Evolutionary conservation across 1,140 invertebrate species (phyloP).

Genomic region (Saccostrea echinata): DNA sequence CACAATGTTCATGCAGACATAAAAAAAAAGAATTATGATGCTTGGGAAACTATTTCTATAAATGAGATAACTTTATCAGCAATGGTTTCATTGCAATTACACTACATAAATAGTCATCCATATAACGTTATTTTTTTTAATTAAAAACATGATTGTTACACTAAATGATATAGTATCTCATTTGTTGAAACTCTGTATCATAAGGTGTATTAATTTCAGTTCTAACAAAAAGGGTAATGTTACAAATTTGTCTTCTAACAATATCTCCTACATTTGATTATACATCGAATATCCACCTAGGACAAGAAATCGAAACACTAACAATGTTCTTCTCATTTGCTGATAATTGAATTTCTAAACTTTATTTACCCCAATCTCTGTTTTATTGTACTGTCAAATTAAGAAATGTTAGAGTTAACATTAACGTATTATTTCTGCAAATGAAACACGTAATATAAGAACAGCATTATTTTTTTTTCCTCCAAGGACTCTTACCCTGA

Average conservation of each 20-base stretch:
- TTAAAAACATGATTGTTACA: constrained; percentile 7
- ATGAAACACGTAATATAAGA: background rate
- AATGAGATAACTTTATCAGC: background rate
- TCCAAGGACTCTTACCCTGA: background rate
- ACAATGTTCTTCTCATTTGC: background rate
- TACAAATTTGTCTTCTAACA: background rate
- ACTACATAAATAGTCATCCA: background rate
- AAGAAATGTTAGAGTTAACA: background rate
- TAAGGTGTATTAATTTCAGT: background rate
- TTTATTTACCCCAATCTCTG: background rate
- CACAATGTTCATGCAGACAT: too few relatives aligned
- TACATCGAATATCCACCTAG: background rate
- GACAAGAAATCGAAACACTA: background rate
- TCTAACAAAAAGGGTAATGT: background rate
- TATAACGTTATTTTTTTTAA: background rate
- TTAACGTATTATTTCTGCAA: background rate
- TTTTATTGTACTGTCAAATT: background rate
- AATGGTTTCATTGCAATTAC: background rate
- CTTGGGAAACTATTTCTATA: background rate
- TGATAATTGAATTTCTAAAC: background rate
- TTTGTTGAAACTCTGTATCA: background rate
- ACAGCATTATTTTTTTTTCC: background rate
- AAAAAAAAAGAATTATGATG: background rate
- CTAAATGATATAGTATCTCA: background rate
- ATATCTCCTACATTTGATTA: background rate